phyloP scores from a whole-genome alignment of 2,797 vertebrate species.

The Huso huso region DNA sequence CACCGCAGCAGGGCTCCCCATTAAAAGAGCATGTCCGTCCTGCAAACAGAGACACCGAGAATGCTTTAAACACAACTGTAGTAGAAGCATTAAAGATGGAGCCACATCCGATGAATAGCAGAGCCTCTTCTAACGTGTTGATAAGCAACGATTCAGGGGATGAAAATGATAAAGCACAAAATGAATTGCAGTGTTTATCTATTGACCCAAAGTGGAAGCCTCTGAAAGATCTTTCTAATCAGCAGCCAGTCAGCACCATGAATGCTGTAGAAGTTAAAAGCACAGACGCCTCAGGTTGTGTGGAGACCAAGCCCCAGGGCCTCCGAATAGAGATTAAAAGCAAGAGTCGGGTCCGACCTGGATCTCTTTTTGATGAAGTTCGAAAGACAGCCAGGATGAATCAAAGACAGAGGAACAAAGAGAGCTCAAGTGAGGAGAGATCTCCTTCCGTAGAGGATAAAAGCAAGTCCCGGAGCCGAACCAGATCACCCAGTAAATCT shows the following conservation, averaged over 20 bases:
- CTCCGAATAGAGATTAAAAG: constrained; percentile 95
- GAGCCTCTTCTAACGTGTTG: constrained; percentile 10
- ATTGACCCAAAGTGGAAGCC: constrained; percentile 87
- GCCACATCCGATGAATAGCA: not conserved
- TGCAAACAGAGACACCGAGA: constrained; percentile 13
- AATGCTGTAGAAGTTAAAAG: constrained; percentile 34
- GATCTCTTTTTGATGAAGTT: constrained; percentile 94
- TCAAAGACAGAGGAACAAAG: constrained; percentile 85
- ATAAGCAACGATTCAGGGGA: constrained; percentile 31
- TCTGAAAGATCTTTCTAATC: constrained; percentile 65
- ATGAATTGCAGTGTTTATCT: constrained; percentile 22
- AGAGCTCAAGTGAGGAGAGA: constrained; percentile 87
- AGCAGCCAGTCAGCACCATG: constrained; percentile 31
- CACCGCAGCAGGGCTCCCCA: too few species aligned
- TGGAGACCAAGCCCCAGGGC: constrained; percentile 57
- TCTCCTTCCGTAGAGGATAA: constrained; percentile 60
- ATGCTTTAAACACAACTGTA: constrained; percentile 17
- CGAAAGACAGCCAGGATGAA: constrained; percentile 90
- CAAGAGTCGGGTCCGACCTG: constrained; percentile 83
- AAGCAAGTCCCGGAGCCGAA: constrained; percentile 55
- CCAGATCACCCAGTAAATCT: constrained; percentile 71
- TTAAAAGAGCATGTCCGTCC: too few species aligned
- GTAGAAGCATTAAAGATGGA: constrained; percentile 22
- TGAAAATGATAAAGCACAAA: constrained; percentile 29
- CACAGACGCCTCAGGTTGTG: constrained; percentile 35